Evolutionary conservation across 2,888 invertebrate species (phyloP).

Genomic region (Drosophila anomelani): DNA sequence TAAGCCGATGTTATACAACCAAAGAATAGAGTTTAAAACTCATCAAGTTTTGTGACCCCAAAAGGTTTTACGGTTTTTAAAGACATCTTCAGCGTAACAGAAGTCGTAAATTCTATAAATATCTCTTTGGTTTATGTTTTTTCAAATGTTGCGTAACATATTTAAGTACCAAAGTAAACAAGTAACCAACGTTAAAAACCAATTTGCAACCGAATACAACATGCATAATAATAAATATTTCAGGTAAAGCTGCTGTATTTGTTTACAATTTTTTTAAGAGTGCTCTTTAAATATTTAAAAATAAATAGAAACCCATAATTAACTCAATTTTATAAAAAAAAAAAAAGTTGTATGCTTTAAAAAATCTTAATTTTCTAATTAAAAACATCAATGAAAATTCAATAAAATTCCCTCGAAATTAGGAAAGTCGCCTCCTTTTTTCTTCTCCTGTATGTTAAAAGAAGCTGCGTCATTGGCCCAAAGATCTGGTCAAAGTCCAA

Average conservation of each 20-base stretch:
- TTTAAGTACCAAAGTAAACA: not conserved
- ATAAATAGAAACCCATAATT: not conserved
- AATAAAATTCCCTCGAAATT: not conserved
- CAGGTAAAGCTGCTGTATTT: not conserved
- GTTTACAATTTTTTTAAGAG: not conserved
- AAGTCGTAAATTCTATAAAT: not conserved
- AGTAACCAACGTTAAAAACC: no score
- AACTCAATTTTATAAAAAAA: not conserved
- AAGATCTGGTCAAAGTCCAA: slow-evolving; percentile 68
- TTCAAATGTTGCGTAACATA: not conserved
- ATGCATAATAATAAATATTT: not conserved
- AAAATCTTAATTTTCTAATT: not conserved
- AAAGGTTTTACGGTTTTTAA: not conserved
- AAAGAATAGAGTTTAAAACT: not conserved
- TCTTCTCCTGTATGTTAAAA: slow-evolving; percentile 23
- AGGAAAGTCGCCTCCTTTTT: not conserved
- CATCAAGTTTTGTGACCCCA: not conserved
- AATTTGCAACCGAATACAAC: not conserved
- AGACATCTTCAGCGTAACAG: not conserved
- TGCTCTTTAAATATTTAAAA: not conserved
- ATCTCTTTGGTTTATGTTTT: not conserved
- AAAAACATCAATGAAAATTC: not conserved
- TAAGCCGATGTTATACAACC: not conserved
- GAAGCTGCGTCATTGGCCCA: slow-evolving; percentile 69
- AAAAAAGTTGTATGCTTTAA: not conserved